Evolutionary conservation across 2,888 invertebrate genomes (phyloP).

Genomic region (Spialia ferax): DNA sequence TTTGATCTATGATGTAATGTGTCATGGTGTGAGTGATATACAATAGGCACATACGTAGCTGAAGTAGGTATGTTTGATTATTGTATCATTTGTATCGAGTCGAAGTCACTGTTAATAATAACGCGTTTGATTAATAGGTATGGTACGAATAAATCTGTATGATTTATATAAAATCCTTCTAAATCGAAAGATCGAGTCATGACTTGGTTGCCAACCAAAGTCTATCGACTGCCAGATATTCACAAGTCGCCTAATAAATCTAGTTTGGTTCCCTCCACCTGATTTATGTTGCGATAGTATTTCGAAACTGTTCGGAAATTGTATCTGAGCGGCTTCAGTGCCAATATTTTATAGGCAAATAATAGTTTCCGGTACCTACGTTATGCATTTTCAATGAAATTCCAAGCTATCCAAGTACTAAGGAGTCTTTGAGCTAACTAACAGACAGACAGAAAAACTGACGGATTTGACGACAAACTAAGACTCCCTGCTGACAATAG

Average conservation of each 20-base stretch:
- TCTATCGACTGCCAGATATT: conserved; percentile 36
- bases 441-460: too few relatives aligned
- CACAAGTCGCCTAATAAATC: conserved; percentile 37
- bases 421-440: too few relatives aligned
- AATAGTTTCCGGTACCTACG: conserved; percentile 12
- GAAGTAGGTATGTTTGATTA: too few relatives aligned
- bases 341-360: conserved; percentile 30
- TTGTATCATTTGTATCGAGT: too few relatives aligned
- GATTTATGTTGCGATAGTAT: conserved; percentile 33
- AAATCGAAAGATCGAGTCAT: conserved; percentile 23
- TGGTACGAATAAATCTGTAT: background rate
- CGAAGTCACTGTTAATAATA: too few relatives aligned
- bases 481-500: too few relatives aligned
- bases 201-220: conserved; percentile 28
- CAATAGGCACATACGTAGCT: too few relatives aligned
- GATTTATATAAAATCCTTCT: conserved; percentile 26
- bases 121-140: too few relatives aligned
- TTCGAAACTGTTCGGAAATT: conserved; percentile 34
- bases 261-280: conserved; percentile 31
- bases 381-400: conserved; percentile 13
- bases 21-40: too few relatives aligned
- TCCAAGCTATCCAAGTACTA: too few relatives aligned
- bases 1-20: too few relatives aligned
- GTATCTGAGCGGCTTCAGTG: conserved; percentile 21
- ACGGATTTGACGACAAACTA: too few relatives aligned